A percentile compares a stretch with the other conserved stretches of the same genome.
These are phyloP conservation scores for Gymnosoma rotundatum DNA, from an alignment of 2,888 invertebrate genomes.

Conservation along the genomic window DNA sequence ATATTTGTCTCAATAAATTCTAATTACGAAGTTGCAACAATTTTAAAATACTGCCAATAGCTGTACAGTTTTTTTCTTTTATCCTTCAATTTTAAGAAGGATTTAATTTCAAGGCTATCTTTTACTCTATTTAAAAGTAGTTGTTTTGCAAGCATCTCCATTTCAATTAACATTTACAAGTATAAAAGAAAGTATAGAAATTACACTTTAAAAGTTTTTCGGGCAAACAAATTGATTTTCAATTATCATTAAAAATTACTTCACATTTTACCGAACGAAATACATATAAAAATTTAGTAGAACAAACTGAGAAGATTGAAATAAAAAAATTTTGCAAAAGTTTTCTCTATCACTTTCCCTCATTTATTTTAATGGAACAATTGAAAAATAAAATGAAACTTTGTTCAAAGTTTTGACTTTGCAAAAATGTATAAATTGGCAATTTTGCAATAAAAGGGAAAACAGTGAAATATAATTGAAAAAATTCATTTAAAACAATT, in stretches of 20 bases:
- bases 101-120: conserved; percentile 49
- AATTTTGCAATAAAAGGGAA: conserved; percentile 8
- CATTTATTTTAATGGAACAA: conserved; percentile 45
- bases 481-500: conserved; percentile 68
- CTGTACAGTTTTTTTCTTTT: conserved; percentile 36
- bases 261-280: conserved; percentile 43
- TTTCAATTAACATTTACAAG: conserved; percentile 64
- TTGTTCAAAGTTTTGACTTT: conserved; percentile 47
- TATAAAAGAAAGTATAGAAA: conserved; percentile 23
- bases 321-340: conserved; percentile 28
- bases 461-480: conserved; percentile 22
- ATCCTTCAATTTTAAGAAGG: conserved; percentile 51
- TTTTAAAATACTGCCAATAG: background rate
- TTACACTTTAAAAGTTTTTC: conserved; percentile 56
- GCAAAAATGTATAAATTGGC: conserved; percentile 20
- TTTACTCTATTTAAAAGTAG: background rate
- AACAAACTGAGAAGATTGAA: conserved; percentile 11
- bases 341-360: conserved; percentile 60
- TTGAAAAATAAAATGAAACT: conserved; percentile 60
- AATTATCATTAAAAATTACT: conserved; percentile 70
- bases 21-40: background rate
- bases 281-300: background rate
- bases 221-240: conserved; percentile 70
- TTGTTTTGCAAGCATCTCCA: conserved; percentile 54
- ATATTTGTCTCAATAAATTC: too few relatives aligned